Conservation (phyloP, 1,140 invertebrate genomes). For the Thaumetopoea pityocampa region DNA sequence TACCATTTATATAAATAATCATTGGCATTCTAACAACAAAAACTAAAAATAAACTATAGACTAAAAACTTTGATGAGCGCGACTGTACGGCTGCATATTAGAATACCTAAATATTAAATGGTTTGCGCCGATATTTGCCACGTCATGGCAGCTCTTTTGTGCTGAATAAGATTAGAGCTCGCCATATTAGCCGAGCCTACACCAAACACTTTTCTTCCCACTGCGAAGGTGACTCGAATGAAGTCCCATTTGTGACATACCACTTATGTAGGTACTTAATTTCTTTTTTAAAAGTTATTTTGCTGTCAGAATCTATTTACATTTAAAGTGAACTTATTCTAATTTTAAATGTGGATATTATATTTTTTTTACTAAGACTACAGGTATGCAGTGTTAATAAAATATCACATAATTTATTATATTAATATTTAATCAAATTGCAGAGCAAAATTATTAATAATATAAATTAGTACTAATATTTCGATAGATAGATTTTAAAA, state of each 20-base stretch:
- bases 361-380: too few species aligned
- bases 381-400: too few species aligned
- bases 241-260: constrained; percentile 28
- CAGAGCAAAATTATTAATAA: too few species aligned
- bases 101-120: constrained; percentile 72
- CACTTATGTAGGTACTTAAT: constrained; percentile 7
- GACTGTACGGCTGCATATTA: constrained; percentile 50
- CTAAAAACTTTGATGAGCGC: constrained; percentile 19
- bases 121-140: constrained; percentile 58
- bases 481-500: too few species aligned
- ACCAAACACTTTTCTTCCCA: constrained; percentile 47
- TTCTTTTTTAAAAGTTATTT: background rate
- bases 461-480: too few species aligned
- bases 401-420: too few species aligned
- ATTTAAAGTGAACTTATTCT: too few species aligned
- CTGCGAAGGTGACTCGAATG: constrained; percentile 27
- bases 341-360: too few species aligned
- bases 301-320: too few species aligned
- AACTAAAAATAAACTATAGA: background rate
- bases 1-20: too few species aligned
- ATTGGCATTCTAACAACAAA: background rate
- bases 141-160: constrained; percentile 71
- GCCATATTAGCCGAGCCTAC: constrained; percentile 55
- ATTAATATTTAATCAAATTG: too few species aligned
- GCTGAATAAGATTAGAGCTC: constrained; percentile 59